Evolutionary conservation across 2,888 invertebrate genomes (phyloP).

Genomic region (Agonopterix subpropinquella): DNA sequence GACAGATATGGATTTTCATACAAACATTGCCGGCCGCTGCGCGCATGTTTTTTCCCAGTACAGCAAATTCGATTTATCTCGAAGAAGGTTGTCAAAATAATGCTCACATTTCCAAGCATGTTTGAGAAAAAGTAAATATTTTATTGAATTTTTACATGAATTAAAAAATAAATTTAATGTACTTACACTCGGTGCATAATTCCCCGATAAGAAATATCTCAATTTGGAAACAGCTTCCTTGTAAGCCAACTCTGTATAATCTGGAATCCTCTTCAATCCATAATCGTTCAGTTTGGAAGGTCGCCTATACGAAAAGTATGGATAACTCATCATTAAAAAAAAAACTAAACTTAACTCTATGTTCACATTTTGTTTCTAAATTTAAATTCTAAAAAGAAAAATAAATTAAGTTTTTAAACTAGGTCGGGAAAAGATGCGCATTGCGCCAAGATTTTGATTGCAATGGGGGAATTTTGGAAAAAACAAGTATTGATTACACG

Average conservation of each 20-base stretch:
- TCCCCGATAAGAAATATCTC: constrained; percentile 85
- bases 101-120: too few relatives aligned
- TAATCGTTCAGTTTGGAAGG: constrained; percentile 67
- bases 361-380: constrained; percentile 29
- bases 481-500: constrained; percentile 51
- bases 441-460: constrained; percentile 43
- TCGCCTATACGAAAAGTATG: constrained; percentile 54
- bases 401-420: background rate
- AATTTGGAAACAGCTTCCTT: constrained; percentile 89
- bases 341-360: constrained; percentile 15
- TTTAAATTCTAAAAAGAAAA: constrained; percentile 30
- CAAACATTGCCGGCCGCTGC: too few relatives aligned
- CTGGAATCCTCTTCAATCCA: constrained; percentile 77
- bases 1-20: too few relatives aligned
- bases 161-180: background rate
- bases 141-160: background rate
- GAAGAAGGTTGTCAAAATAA: too few relatives aligned
- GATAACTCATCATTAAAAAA: constrained; percentile 16
- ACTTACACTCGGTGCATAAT: constrained; percentile 79
- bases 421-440: constrained; percentile 40
- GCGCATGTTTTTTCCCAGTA: too few relatives aligned
- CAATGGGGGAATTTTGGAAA: constrained; percentile 23
- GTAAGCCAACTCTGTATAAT: constrained; percentile 90
- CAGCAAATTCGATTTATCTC: too few relatives aligned
- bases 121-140: too few relatives aligned